Percentiles rank a stretch among this genome's conserved stretches.
Conservation (phyloP, 2,888 invertebrate species). For the Euphydryas editha region DNA sequence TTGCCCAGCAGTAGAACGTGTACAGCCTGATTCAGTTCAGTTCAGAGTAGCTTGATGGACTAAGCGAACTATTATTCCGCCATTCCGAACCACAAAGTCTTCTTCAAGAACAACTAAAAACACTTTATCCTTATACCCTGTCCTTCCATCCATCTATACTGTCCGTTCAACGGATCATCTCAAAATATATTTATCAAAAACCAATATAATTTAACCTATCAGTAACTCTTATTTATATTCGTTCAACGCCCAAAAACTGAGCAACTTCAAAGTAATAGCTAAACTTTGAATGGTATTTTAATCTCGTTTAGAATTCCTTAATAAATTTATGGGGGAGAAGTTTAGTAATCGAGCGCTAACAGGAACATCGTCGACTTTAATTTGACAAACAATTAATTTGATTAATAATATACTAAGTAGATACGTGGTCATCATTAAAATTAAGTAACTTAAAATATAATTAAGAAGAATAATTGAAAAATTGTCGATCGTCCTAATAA, state of each 20-base stretch:
- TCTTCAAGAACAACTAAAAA: background rate
- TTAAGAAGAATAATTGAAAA: too few species aligned
- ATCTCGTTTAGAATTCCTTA: conserved; percentile 48
- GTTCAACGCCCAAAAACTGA: conserved; percentile 25
- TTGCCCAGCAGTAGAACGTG: too few species aligned
- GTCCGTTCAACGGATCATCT: background rate
- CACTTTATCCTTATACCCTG: background rate
- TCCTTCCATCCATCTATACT: background rate
- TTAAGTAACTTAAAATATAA: too few species aligned
- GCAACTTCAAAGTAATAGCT: conserved; percentile 29
- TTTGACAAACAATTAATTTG: conserved; percentile 5
- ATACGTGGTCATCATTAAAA: too few species aligned
- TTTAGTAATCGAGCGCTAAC: conserved; percentile 20
- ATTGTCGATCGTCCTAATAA: too few species aligned
- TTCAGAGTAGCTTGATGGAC: too few species aligned
- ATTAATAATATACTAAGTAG: too few species aligned
- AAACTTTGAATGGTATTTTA: conserved; percentile 50
- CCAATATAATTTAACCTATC: conserved; percentile 20
- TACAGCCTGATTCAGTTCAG: too few species aligned
- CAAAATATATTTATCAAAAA: conserved; percentile 4
- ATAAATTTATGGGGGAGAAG: conserved; percentile 34
- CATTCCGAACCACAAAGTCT: too few species aligned
- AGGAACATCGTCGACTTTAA: background rate
- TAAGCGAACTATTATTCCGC: too few species aligned
- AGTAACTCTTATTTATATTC: conserved; percentile 28